Base-by-base conservation (phyloP, 2,888 invertebrate genomes). In the Cheilosia variabilis region DNA sequence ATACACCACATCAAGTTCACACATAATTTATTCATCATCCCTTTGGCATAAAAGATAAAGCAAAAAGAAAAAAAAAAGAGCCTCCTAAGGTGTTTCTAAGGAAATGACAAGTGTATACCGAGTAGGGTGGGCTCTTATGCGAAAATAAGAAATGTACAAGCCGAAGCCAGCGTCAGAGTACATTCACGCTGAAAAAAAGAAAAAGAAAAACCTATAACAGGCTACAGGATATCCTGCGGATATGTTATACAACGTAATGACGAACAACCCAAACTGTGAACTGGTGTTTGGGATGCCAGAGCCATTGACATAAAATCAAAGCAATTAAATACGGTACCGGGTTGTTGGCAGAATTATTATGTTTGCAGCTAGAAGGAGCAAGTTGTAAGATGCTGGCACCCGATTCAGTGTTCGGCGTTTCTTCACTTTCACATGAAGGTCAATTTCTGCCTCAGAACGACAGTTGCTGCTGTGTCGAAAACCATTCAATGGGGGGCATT, bases 11-110 rank as follows among this genome's bases (percentile, higher is more conserved):
- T 24, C 52, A 76, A 80, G 66, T 79, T 84, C 84, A 80, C 80
- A 80, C 31, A 71, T 80, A 84, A 84, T 84, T 75, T 84, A 84
- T 84, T 84, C 84, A 84, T 79, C 80, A 76, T 80, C 75, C 78
- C 57, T 68, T 63, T 68, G 66, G 68, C 78, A 69, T 78, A 68
- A 68, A 66, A 77, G 24, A 71, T 37, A 17, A 9, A 57, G 31
- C 24, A 55, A 63, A 63, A 41, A 47, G 9, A 17, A 27, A 0
- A 17, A 52, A 62, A 62, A 27, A 53, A 31, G 9, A 47, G 34
- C 43, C 63, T 50, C 50, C 57, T 22, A 73, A 62, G 80, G 66
- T 60, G 60, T 80, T 73, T 41, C 19, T 58, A 45, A 45, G 58
- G 34, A 75, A 45, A 47, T 65, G 75, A 65, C 65, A 22, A 45